Evolutionary conservation across 2,888 invertebrate genomes (phyloP).

Genomic region (Melanargia galathea): DNA sequence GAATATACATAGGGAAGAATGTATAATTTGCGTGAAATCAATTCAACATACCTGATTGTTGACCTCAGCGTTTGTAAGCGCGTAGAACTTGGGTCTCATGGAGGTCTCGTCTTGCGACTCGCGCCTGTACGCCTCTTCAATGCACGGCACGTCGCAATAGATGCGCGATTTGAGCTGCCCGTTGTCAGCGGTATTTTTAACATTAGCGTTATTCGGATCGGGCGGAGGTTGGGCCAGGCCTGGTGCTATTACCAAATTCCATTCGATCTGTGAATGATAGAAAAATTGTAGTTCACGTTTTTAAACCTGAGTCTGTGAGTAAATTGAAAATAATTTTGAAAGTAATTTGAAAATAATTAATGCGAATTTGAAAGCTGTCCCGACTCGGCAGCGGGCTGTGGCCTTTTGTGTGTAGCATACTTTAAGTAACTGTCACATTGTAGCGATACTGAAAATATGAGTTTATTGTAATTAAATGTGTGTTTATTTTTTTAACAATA

Average conservation of each 20-base stretch:
- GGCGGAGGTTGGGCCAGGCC: constrained; percentile 67
- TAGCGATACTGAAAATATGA: no score
- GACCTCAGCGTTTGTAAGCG: constrained; percentile 89
- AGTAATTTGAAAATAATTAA: no score
- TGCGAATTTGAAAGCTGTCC: no score
- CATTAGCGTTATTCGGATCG: constrained; percentile 55
- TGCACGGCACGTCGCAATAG: constrained; percentile 73
- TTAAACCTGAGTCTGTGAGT: no score
- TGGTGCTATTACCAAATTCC: constrained; percentile 76
- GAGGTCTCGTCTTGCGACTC: constrained; percentile 83
- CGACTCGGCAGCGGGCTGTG: no score
- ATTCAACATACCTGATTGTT: constrained; percentile 75
- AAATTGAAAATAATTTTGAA: no score
- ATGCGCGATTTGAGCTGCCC: constrained; percentile 70
- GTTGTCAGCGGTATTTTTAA: constrained; percentile 57
- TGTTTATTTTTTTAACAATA: no score
- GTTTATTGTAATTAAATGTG: no score
- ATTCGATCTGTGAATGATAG: constrained; percentile 65
- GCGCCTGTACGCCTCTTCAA: constrained; percentile 70
- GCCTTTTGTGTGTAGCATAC: no score
- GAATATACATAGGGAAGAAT: no score
- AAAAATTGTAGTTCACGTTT: not conserved
- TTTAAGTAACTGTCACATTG: no score
- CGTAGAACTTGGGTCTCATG: constrained; percentile 96
- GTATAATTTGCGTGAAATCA: not conserved